Evolutionary conservation across 2,888 invertebrate genomes (phyloP), one percentile per base, ranked within the genome.

Genomic region (Plebejus anna): DNA sequence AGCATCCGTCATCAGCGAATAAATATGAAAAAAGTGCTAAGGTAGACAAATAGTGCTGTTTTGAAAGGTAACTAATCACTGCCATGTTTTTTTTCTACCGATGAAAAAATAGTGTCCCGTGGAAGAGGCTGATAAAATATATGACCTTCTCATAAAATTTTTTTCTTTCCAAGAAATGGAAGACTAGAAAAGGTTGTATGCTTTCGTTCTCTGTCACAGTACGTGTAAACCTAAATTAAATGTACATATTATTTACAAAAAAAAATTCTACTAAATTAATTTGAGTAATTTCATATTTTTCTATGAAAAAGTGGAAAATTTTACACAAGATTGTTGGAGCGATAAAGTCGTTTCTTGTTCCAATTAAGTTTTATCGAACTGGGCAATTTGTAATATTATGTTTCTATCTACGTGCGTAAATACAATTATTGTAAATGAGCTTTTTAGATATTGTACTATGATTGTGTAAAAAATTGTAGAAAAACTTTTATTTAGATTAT

Each of bases 311-410:
- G 22, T 55, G 13, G 11, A 28, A 28, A 55, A 73, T 73, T 73
- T 73, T 55, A 51, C 16, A n/a, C 22, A 71, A 51, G 13, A 32
- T 55, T 73, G 42, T 72, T 72, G 7, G 32, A 13, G 32, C 73
- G 73, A 55, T 73, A 55, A 32, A 47, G 32, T 47, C 73, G 28
- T 55, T 28, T 32, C 73, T 73, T 73, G 73, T 51, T 55, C 55
- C 47, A 55, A 72, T 72, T 72, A 72, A 51, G 47, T 72, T 72
- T 72, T 72, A 72, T 47, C 28, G 32, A 72, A 72, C 51, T 28
- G 22, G 72, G 28, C 61, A 61, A 61, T 61, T 61, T 61, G 28
- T 28, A 61, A 61, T 28, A 28, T 61, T 9, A 61, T 61, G 61
- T 61, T 61, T 61, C 28, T 61, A 28, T 61, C 61, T 61, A 61